phyloP scores from a whole-genome alignment of 2,797 vertebrate genomes.

The Poecilia wingei region DNA sequence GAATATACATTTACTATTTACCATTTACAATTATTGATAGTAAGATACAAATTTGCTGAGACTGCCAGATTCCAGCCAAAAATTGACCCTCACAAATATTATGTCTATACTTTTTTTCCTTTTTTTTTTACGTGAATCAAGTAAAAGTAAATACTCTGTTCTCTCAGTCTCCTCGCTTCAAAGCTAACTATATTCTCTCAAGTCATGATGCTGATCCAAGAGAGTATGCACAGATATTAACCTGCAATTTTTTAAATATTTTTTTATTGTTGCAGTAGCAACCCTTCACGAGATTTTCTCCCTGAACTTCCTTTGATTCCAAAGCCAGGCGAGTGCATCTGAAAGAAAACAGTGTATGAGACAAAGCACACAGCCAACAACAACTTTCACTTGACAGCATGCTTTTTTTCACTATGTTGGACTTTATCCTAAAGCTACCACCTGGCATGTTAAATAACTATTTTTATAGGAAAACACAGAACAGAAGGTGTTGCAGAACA shows the following conservation, averaged over 20 bases:
- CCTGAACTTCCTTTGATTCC: constrained; percentile 89
- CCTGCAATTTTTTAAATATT: constrained; percentile 32
- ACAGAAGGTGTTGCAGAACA: constrained; percentile 14
- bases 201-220: constrained; percentile 56
- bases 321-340: constrained; percentile 89
- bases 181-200: constrained; percentile 50
- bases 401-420: constrained; percentile 33
- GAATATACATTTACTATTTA: neutral
- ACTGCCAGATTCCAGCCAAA: constrained; percentile 38
- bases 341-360: constrained; percentile 91
- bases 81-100: constrained; percentile 43
- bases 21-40: constrained; percentile 18
- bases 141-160: constrained; percentile 55
- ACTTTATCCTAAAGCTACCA: constrained; percentile 34
- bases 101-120: neutral
- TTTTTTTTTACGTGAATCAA: neutral
- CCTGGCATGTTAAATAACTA: constrained; percentile 24
- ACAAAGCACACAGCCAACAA: constrained; percentile 80
- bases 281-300: constrained; percentile 82
- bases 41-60: constrained; percentile 41
- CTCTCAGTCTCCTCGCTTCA: constrained; percentile 22
- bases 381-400: constrained; percentile 69
- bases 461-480: constrained; percentile 20
- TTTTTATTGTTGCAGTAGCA: constrained; percentile 60
- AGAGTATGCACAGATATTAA: constrained; percentile 54